A percentile compares a stretch with the other conserved stretches of the same genome.
These are phyloP conservation scores for Meandrusa payeni DNA, from an alignment of 2,888 invertebrate genomes.

Conservation along the genomic window DNA sequence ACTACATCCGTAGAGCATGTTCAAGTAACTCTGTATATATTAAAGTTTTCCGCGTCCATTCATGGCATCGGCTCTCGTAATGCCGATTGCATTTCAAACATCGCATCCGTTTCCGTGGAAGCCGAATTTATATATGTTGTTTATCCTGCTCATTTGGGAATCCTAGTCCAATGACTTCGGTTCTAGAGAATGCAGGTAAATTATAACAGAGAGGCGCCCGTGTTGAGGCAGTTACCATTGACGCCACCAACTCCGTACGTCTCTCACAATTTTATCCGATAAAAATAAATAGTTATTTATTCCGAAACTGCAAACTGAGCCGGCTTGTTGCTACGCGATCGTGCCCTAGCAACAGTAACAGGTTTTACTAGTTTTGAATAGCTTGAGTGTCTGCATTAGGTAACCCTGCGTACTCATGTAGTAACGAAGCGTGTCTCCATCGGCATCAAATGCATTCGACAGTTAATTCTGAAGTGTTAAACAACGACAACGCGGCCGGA, in stretches of 20 bases:
- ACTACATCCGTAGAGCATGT: slow-evolving; percentile 55
- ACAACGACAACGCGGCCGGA: slow-evolving; percentile 49
- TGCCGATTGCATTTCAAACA: no score
- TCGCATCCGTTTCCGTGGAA: no score
- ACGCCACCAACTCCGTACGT: slow-evolving; percentile 79
- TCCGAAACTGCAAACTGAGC: slow-evolving; percentile 9
- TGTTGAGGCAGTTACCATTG: slow-evolving; percentile 75
- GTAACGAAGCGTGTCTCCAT: slow-evolving; percentile 6
- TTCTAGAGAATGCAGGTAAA: slow-evolving; percentile 78
- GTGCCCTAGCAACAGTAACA: slow-evolving; percentile 24
- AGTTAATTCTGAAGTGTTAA: slow-evolving; percentile 55
- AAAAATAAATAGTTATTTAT: slow-evolving; percentile 1
- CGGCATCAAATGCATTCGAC: slow-evolving; percentile 38
- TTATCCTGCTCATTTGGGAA: slow-evolving; percentile 77
- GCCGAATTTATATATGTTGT: no score
- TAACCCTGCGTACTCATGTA: slow-evolving; percentile 13
- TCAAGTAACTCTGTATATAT: background rate
- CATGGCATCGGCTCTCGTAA: no score
- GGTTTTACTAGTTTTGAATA: slow-evolving; percentile 21
- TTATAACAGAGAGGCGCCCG: slow-evolving; percentile 72
- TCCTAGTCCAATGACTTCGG: slow-evolving; percentile 67
- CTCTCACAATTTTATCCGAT: slow-evolving; percentile 55
- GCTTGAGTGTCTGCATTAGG: slow-evolving; percentile 26
- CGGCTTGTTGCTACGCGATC: slow-evolving; percentile 20
- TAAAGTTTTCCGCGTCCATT: slow-evolving; percentile 51